Conservation (phyloP, 2,888 invertebrate genomes). For the Scaptomyza reducta region DNA sequence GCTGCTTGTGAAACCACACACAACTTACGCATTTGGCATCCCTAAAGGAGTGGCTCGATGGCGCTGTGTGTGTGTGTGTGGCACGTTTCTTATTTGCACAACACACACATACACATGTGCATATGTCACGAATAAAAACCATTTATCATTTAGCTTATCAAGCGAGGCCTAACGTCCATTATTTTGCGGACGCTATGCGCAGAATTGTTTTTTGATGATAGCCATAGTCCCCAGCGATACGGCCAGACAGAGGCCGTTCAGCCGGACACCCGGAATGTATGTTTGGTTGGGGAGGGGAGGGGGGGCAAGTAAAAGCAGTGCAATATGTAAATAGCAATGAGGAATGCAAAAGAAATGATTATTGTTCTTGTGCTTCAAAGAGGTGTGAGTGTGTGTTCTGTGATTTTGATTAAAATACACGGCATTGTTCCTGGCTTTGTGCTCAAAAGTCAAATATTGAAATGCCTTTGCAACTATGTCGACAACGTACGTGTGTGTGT, state of each 20-base stretch:
- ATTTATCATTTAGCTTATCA: constrained; percentile 79
- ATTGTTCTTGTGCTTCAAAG: constrained; percentile 48
- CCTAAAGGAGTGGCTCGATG: constrained; percentile 45
- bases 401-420: constrained; percentile 58
- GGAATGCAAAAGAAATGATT: constrained; percentile 70
- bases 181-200: constrained; percentile 73
- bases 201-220: constrained; percentile 78
- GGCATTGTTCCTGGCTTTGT: constrained; percentile 13
- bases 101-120: constrained; percentile 36
- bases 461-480: constrained; percentile 25
- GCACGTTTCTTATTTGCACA: constrained; percentile 42
- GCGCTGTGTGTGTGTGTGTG: constrained; percentile 11
- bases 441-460: constrained; percentile 31
- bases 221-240: constrained; percentile 45
- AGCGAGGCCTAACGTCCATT: constrained; percentile 76
- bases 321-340: constrained; percentile 56
- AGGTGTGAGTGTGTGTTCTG: constrained; percentile 26
- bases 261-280: constrained; percentile 1
- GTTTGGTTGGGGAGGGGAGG: background rate
- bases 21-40: constrained; percentile 64
- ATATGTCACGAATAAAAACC: constrained; percentile 78
- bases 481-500: constrained; percentile 5
- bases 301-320: constrained; percentile 14
- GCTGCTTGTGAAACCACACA: constrained; percentile 40
- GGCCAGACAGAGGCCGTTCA: constrained; percentile 14